Conservation (phyloP, 2,797 vertebrate species). For the Lithobates pipiens region DNA sequence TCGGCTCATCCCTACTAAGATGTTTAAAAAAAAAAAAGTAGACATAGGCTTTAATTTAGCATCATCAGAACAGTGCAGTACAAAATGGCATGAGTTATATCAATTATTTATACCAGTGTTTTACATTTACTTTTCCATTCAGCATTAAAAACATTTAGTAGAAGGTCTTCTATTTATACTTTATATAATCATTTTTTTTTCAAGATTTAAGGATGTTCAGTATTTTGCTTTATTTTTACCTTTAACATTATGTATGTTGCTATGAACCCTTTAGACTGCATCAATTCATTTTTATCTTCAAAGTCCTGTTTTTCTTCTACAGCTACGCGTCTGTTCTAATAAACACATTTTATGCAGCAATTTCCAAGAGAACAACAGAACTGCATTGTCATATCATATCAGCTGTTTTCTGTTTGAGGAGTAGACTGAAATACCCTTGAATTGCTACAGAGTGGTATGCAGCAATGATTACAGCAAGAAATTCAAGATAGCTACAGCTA, state of each 20-base stretch:
- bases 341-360: slow-evolving; percentile 26
- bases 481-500: not conserved
- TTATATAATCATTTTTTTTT: too few relatives aligned
- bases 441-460: slow-evolving; percentile 6
- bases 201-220: not conserved
- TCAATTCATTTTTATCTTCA: slow-evolving; percentile 13
- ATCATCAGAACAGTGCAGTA: too few relatives aligned
- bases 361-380: slow-evolving; percentile 42
- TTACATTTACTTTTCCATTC: too few relatives aligned
- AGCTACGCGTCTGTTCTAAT: slow-evolving; percentile 22
- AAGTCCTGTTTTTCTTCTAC: not conserved
- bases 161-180: too few relatives aligned
- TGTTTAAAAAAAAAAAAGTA: too few relatives aligned
- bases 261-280: slow-evolving; percentile 5
- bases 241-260: not conserved
- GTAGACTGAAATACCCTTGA: slow-evolving; percentile 45
- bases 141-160: too few relatives aligned
- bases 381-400: slow-evolving; percentile 41
- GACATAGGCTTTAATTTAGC: too few relatives aligned
- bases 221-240: not conserved
- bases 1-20: too few relatives aligned
- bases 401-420: slow-evolving; percentile 18
- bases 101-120: too few relatives aligned
- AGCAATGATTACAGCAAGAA: not conserved
- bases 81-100: too few relatives aligned